Evolutionary conservation across 2,888 invertebrate species (phyloP).

Genomic region (Galerucella pusilla): DNA sequence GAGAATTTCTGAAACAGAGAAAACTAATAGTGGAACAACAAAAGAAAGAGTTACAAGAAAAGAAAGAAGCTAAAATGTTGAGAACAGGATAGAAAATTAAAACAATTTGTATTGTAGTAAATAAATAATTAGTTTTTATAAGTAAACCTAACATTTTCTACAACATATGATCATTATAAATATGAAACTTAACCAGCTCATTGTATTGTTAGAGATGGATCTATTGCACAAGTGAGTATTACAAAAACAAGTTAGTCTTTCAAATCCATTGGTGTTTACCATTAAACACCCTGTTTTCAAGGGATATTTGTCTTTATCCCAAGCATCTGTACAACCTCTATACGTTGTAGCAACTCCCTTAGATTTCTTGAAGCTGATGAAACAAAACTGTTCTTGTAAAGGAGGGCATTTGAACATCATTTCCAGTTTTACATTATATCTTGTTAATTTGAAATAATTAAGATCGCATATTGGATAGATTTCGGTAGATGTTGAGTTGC

Average conservation of each 20-base stretch:
- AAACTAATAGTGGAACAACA: constrained; percentile 77
- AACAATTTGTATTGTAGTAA: constrained; percentile 1
- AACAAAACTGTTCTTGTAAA: constrained; percentile 19
- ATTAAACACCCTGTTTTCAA: constrained; percentile 26
- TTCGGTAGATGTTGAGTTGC: constrained; percentile 20
- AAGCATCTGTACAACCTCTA: constrained; percentile 20
- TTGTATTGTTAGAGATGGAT: not conserved
- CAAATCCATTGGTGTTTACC: not conserved
- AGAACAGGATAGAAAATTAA: constrained; percentile 72
- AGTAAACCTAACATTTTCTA: not conserved
- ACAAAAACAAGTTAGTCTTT: constrained; percentile 26
- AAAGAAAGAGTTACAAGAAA: constrained; percentile 80
- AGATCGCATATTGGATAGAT: constrained; percentile 24
- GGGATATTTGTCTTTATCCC: constrained; percentile 12
- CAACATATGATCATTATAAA: not conserved
- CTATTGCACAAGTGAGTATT: constrained; percentile 24
- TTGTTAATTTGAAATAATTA: constrained; percentile 23
- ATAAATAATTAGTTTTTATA: not conserved
- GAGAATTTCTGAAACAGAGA: constrained; percentile 82
- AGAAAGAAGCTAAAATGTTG: constrained; percentile 90
- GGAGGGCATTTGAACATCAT: constrained; percentile 34
- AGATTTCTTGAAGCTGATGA: constrained; percentile 2
- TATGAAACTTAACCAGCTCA: not conserved
- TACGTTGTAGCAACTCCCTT: not conserved
- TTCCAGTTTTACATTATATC: constrained; percentile 8